These are phyloP conservation scores for Lasius fuliginosus DNA, from an alignment of 2,888 invertebrate genomes.

Conservation along the genomic window DNA sequence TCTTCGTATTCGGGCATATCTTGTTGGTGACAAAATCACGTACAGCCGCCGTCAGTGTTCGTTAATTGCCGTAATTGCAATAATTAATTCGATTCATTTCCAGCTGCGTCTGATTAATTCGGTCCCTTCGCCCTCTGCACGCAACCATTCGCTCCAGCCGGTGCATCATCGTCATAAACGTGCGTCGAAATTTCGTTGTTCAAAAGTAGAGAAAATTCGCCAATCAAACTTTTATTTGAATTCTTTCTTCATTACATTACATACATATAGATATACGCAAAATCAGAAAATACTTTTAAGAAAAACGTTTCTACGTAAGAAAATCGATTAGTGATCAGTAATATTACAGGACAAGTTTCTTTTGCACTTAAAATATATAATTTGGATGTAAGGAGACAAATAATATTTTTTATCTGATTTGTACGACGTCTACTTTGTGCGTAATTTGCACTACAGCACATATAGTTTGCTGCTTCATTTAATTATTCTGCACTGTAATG, in stretches of 20 bases:
- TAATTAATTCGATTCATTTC: slow-evolving; percentile 71
- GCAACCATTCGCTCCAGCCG: slow-evolving; percentile 63
- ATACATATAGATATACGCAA: not conserved
- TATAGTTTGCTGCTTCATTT: not conserved
- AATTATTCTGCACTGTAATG: slow-evolving; percentile 10
- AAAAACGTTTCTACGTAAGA: not conserved
- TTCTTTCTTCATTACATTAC: slow-evolving; percentile 1
- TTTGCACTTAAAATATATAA: not conserved
- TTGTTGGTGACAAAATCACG: slow-evolving; percentile 51
- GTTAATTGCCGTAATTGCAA: slow-evolving; percentile 69
- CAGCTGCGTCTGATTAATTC: slow-evolving; percentile 69
- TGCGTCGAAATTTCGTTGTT: slow-evolving; percentile 49
- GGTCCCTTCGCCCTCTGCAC: slow-evolving; percentile 46
- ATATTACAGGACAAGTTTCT: not conserved
- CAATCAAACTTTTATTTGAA: not conserved
- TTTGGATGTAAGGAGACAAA: not conserved
- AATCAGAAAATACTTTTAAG: not conserved
- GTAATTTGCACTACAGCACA: not conserved
- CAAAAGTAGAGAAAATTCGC: slow-evolving; percentile 31
- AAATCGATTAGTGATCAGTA: not conserved
- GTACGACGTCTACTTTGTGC: not conserved
- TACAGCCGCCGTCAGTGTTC: slow-evolving; percentile 40
- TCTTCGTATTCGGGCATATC: slow-evolving; percentile 42
- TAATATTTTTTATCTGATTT: not conserved
- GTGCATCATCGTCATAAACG: slow-evolving; percentile 50